Evolutionary conservation across 64 coral and sea anemone genomes (phyloP), one percentile per base, ranked within the genome.

Genomic region (Porites australiensis): DNA sequence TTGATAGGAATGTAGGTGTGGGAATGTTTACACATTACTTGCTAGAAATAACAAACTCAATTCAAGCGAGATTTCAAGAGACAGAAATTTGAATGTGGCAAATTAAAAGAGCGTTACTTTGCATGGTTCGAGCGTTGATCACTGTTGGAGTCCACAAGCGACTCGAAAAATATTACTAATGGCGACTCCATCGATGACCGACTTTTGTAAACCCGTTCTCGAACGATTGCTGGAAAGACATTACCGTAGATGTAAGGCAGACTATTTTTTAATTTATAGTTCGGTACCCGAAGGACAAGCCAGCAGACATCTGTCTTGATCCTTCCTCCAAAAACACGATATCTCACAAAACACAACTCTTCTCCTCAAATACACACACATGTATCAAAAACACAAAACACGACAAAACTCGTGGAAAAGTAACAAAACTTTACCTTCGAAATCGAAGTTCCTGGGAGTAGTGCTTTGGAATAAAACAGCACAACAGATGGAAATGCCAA

Each of bases 401-500:
- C 9, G 5, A 60, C 23, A 62, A 81, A 57, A 57, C 54, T 57
- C 62, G 4, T 68, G 53, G 8, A 21, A 65, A 83, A 83, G 65
- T 43, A 83, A 5, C n/a, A 20, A 83, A n/a, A 82, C 3, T 69
- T 84, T 69, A 84, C 81, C 81, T 84, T 69, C 46, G 49, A 84
- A 64, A 50, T 8, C 15, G 81, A 84, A 20, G 19, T 83, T 44
- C 4, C 60, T 50, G 44, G 27, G 16, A 67, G 44, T 3, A 11
- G 3, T 67, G 16, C 61, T 18, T 44, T 18, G 37, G 81, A 84
- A 50, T 18, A 14, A 37, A 50, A 3, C 45, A 11, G 81, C 9
- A 45, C 7, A 68, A 68, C 10, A 84, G 62, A 84, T 63, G 19
- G 15, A 68, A 46, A 68, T 50, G 44, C 9, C 43, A 64, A 46